Evolutionary conservation across 2,113 vertebrate genomes (phyloP), one percentile per base, ranked within the genome.

Genomic region (Sylvia atricapilla): DNA sequence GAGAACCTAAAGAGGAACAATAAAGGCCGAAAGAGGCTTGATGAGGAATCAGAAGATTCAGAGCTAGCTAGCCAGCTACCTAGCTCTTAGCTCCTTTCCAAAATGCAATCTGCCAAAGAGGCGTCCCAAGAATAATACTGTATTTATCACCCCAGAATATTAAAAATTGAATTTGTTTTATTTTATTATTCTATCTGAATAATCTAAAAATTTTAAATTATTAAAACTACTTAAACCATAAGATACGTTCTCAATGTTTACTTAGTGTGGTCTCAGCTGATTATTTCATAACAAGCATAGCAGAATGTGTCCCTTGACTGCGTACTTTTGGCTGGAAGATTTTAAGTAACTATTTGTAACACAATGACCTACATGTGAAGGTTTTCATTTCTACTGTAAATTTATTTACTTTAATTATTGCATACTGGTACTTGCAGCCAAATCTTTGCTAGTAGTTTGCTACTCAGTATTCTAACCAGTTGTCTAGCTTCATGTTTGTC

Each of bases 121-220:
- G 13, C 27, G 92, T 93, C 72, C 77, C 72, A 95, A 85, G 52
- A 96, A 84, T 91, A 97, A 93, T 49, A 94, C 4, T 87, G 50
- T 31, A 83, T 43, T 95, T 94, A 76, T 92, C 81, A 94, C 31
- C 15, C 25, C 50, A 84, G 62, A 53, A 88, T 70, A 93, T 73
- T 90, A 49, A 95, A 97, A 96, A 94, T 60, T 3, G 56, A 43
- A 76, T 96, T 76, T 95, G 74, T 53, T 64, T 90, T 4, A 82
- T 59, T 85, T 41, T 15, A 87, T 10, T 64, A n/a, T 43, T 97
- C 91, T 62, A 66, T 56, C 53, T 86, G 17, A 89, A 80, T 44
- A 93, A 76, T 28, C 82, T 86, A 92, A 89, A 68, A 69, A 35
- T 59, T 78, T 76, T 37, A 81, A 19, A 83, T 66, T 12, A 77